These are phyloP conservation scores for Trachymyrmex septentrionalis DNA, from an alignment of 1,140 invertebrate genomes.

Conservation along the genomic window DNA sequence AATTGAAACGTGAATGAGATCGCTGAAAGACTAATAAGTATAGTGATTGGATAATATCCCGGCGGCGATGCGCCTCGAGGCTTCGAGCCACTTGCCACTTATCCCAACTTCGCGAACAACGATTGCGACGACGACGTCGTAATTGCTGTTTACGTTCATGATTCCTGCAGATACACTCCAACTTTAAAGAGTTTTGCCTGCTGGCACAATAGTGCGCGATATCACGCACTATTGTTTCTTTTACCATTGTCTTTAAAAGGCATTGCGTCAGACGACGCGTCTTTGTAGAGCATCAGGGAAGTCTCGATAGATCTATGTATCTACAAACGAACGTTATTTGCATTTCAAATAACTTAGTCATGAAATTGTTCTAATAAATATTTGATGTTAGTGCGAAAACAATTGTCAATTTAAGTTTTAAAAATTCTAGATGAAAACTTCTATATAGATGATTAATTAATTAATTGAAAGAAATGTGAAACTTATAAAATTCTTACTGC, in stretches of 20 bases:
- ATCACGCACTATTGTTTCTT: conserved; percentile 39
- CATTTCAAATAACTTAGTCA: conserved; percentile 1
- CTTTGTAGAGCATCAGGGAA: not conserved
- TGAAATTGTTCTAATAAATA: conserved; percentile 2
- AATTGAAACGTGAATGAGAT: conserved; percentile 77
- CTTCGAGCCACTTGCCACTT: conserved; percentile 62
- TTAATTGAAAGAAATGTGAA: not conserved
- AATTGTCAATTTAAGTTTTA: not conserved
- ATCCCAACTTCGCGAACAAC: conserved; percentile 62
- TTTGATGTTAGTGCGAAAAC: not conserved
- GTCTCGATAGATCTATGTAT: not conserved
- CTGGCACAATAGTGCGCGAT: conserved; percentile 13
- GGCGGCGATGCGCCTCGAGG: conserved; percentile 48
- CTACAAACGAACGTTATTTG: not conserved
- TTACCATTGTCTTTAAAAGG: conserved; percentile 22
- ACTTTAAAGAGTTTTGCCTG: conserved; percentile 43
- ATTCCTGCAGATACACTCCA: conserved; percentile 55
- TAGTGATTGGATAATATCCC: conserved; percentile 70
- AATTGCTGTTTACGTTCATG: conserved; percentile 65
- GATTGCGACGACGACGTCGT: conserved; percentile 56
- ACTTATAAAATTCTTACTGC: not conserved
- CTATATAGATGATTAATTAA: not conserved
- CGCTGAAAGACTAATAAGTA: conserved; percentile 71
- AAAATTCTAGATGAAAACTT: not conserved
- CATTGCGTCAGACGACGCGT: not conserved